Percentiles rank a stretch among this genome's conserved stretches.
These are phyloP conservation scores for Knipowitschia caucasica DNA, from an alignment of 2,797 vertebrate species.

Conservation along the genomic window DNA sequence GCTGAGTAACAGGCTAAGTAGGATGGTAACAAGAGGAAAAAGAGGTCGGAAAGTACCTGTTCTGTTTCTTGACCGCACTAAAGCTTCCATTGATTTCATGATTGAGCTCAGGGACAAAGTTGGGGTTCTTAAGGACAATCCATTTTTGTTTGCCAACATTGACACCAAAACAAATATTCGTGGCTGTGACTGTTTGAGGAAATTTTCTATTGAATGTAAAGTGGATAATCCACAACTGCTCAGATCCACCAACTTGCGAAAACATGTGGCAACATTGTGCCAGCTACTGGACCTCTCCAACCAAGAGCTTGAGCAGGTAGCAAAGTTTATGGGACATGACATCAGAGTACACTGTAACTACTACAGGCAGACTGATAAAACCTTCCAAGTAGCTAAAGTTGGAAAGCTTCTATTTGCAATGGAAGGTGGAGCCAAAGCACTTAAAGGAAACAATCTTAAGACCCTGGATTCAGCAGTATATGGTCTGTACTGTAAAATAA, in stretches of 20 bases:
- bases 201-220: slow-evolving; percentile 18
- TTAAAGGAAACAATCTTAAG: slow-evolving; percentile 1
- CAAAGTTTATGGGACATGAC: slow-evolving; percentile 36
- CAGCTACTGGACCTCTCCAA: slow-evolving; percentile 20
- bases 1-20: slow-evolving; percentile 7
- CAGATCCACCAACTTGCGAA: slow-evolving; percentile 9
- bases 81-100: slow-evolving; percentile 9
- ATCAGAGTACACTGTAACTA: slow-evolving; percentile 19
- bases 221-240: not conserved
- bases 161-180: slow-evolving; percentile 3
- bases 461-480: slow-evolving; percentile 4
- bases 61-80: slow-evolving; percentile 1
- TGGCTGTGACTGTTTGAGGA: slow-evolving; percentile 27
- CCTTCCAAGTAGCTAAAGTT: slow-evolving; percentile 26
- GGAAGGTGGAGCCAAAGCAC: not conserved
- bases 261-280: slow-evolving; percentile 23
- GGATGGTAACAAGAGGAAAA: slow-evolving; percentile 21
- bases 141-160: slow-evolving; percentile 18
- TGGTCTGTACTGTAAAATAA: not conserved
- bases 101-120: slow-evolving; percentile 7
- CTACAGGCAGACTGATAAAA: slow-evolving; percentile 28
- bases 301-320: slow-evolving; percentile 29
- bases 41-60: slow-evolving; percentile 17
- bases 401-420: slow-evolving; percentile 14
- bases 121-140: slow-evolving; percentile 12